Percentiles rank a stretch among this genome's conserved stretches.
Evolutionary conservation across 2,113 vertebrate genomes (phyloP).

Genomic region (Cebidichthys violaceus): DNA sequence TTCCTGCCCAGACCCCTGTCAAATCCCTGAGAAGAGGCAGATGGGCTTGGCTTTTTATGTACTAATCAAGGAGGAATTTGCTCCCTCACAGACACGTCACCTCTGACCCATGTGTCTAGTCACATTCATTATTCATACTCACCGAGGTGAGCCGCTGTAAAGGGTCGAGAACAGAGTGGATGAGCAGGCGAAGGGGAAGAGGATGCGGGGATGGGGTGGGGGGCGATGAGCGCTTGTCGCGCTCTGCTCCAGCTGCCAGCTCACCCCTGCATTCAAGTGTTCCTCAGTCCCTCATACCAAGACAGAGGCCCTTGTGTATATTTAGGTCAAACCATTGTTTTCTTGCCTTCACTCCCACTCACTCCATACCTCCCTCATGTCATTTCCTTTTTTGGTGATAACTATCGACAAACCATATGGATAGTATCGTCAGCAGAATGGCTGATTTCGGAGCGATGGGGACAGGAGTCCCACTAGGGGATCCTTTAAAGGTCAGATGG

Average conservation of each 20-base stretch:
- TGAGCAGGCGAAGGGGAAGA: slow-evolving; percentile 57
- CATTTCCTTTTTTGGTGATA: slow-evolving; percentile 33
- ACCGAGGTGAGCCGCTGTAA: slow-evolving; percentile 76
- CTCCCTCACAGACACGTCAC: slow-evolving; percentile 84
- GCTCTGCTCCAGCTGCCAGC: slow-evolving; percentile 62
- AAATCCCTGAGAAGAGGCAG: slow-evolving; percentile 79
- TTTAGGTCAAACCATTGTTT: slow-evolving; percentile 57
- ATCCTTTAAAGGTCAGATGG: slow-evolving; percentile 24
- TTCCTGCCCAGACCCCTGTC: slow-evolving; percentile 74
- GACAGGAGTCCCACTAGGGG: neutral
- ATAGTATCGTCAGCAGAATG: slow-evolving; percentile 18
- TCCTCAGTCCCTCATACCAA: slow-evolving; percentile 39
- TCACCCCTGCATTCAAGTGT: slow-evolving; percentile 62
- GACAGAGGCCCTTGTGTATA: slow-evolving; percentile 35
- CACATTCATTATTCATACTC: slow-evolving; percentile 86
- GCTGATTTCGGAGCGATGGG: slow-evolving; percentile 19
- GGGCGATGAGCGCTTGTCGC: slow-evolving; percentile 54
- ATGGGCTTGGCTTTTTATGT: slow-evolving; percentile 83
- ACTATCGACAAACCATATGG: slow-evolving; percentile 29
- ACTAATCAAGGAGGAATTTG: slow-evolving; percentile 86
- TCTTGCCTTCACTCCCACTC: slow-evolving; percentile 14
- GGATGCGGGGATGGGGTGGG: slow-evolving; percentile 42
- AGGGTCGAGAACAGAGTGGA: slow-evolving; percentile 64
- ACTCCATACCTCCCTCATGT: slow-evolving; percentile 19
- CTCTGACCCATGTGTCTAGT: slow-evolving; percentile 82